Evolutionary conservation across 2,888 invertebrate genomes (phyloP), one percentile per base, ranked within the genome.

Genomic region (Leptarthrus brevirostris): DNA sequence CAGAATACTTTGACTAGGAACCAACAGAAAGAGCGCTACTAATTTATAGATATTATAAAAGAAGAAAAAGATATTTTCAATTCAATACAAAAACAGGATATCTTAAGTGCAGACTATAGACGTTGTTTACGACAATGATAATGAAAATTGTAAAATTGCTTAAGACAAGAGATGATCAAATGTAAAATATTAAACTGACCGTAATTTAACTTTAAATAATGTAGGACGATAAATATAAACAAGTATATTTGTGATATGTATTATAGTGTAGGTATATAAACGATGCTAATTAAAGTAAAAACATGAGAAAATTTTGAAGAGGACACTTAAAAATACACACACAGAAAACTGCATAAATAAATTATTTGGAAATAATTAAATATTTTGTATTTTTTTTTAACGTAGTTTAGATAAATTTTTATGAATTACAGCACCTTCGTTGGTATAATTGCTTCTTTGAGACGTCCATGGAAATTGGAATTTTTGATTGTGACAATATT

Each of bases 211-310:
- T 64, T 64, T 30, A 47, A 73, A 22, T 52, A 34, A 40, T 54
- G 16, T 47, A 30, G 72, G 69, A 52, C 69, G 69, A 69, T 69
- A 69, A 69, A 52, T 69, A 69, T 69, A 72, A 72, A 75, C 72
- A 56, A 72, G 30, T 76, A 76, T 76, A 76, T 76, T 76, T 76
- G 76, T 76, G 76, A 76, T 76, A 76, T 76, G 76, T 76, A 76
- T 70, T 76, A 76, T 76, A 76, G 74, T 72, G 73, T 76, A 76
- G 76, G 73, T 76, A 76, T 76, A 61, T 74, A 73, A 75, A 72
- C 66, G 52, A 69, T 30, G 52, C 53, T 74, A 58, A 56, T 44
- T 54, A 73, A 54, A 58, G 52, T 36, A 40, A 73, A 49, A 54
- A 54, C 64, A 52, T n/a, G 49, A 53, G 14, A 40, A 18, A 72